Evolutionary conservation across 2,888 invertebrate species (phyloP).

Genomic region (Taphrorychus bicolor): DNA sequence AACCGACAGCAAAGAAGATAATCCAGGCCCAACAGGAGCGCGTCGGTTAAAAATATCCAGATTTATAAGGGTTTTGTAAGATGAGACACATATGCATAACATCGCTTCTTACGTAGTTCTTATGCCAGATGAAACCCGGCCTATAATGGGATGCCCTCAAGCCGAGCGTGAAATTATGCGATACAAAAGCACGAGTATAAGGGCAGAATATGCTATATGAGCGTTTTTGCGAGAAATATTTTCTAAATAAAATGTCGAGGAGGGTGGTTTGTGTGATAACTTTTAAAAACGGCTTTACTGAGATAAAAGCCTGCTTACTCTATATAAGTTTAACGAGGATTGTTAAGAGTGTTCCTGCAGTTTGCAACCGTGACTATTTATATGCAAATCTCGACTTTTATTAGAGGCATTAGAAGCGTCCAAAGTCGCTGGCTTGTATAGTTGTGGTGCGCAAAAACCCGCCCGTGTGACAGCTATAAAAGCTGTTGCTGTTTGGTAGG

Average conservation of each 20-base stretch:
- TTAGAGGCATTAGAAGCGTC: not conserved
- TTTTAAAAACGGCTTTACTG: too few species aligned
- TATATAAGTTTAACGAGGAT: too few species aligned
- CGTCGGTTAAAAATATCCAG: constrained; percentile 28
- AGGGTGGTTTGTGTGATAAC: not conserved
- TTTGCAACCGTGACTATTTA: not conserved
- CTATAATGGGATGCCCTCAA: constrained; percentile 35
- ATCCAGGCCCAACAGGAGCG: constrained; percentile 14
- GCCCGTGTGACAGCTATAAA: constrained; percentile 9
- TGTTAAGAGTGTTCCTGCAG: not conserved
- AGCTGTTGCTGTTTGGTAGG: constrained; percentile 12
- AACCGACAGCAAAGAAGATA: constrained; percentile 37
- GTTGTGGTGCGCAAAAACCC: not conserved
- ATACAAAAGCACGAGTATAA: constrained; percentile 30
- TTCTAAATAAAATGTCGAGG: constrained; percentile 6
- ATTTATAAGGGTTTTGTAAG: constrained; percentile 35
- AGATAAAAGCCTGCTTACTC: too few species aligned
- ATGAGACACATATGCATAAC: constrained; percentile 39
- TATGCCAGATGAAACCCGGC: constrained; percentile 30
- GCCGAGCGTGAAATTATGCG: constrained; percentile 38
- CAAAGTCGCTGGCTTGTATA: not conserved
- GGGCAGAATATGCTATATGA: constrained; percentile 5
- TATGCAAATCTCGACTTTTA: constrained; percentile 1
- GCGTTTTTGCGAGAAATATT: constrained; percentile 9
- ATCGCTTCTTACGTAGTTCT: constrained; percentile 32